Evolutionary conservation across 2,113 vertebrate genomes (phyloP).

Genomic region (Anarhynchus alexandrinus): DNA sequence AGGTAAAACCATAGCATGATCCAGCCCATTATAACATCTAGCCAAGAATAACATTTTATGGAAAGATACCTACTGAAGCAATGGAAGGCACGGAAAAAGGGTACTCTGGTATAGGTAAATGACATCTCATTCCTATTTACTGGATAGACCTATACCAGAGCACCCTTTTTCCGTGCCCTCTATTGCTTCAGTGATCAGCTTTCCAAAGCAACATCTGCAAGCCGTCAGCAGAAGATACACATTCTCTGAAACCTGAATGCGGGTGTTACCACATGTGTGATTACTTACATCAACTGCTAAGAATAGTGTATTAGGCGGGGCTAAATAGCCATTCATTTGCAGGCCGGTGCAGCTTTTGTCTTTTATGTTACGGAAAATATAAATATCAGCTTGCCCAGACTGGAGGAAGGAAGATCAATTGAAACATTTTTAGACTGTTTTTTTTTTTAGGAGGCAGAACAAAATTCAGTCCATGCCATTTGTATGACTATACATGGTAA

Average conservation of each 20-base stretch:
- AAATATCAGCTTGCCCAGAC: background rate
- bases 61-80: background rate
- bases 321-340: conserved; percentile 18
- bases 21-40: background rate
- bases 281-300: conserved; percentile 20
- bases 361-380: conserved; percentile 18
- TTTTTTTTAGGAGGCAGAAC: background rate
- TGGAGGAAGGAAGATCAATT: conserved; percentile 57
- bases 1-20: background rate
- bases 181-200: background rate
- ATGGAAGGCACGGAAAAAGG: background rate
- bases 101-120: background rate
- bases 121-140: background rate
- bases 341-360: conserved; percentile 48
- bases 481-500: conserved; percentile 62
- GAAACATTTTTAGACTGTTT: conserved; percentile 31
- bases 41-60: background rate
- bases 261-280: background rate
- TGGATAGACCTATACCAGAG: background rate
- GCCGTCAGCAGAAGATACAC: background rate
- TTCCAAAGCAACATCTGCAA: background rate
- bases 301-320: background rate
- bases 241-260: background rate
- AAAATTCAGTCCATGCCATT: background rate
- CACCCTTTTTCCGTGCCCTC: background rate